These are phyloP conservation scores for Muschampia plurimacula DNA, from an alignment of 2,888 invertebrate species.

Conservation along the genomic window DNA sequence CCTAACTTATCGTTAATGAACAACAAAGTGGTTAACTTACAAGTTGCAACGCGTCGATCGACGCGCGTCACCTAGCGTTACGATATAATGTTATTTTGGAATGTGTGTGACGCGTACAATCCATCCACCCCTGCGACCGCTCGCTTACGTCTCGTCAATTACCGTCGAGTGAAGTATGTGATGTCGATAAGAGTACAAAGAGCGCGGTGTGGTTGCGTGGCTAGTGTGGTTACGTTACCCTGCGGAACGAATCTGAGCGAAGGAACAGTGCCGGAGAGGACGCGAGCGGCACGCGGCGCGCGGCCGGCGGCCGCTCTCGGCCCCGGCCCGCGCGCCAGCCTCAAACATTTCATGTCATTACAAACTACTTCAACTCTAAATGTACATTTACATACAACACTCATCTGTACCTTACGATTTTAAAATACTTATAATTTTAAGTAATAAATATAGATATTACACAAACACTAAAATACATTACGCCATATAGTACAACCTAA, in stretches of 20 bases:
- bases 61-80: conserved; percentile 71
- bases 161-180: conserved; percentile 51
- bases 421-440: conserved; percentile 75
- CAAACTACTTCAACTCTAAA: conserved; percentile 75
- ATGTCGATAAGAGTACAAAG: conserved; percentile 36
- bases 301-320: conserved; percentile 33
- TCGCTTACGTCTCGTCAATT: conserved; percentile 49
- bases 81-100: conserved; percentile 77
- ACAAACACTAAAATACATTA: conserved; percentile 71
- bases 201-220: conserved; percentile 36
- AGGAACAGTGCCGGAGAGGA: conserved; percentile 62
- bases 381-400: conserved; percentile 81
- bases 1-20: conserved; percentile 85
- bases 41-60: conserved; percentile 70
- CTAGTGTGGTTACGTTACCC: conserved; percentile 48
- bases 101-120: conserved; percentile 77
- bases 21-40: conserved; percentile 84
- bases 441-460: conserved; percentile 81
- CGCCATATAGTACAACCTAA: conserved; percentile 72
- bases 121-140: conserved; percentile 53
- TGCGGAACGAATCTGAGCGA: conserved; percentile 78
- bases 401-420: conserved; percentile 70
- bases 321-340: conserved; percentile 41
- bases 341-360: conserved; percentile 34
- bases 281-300: conserved; percentile 41